phyloP scores from a whole-genome alignment of 2,888 invertebrate genomes.

The Uropetala carovei region DNA sequence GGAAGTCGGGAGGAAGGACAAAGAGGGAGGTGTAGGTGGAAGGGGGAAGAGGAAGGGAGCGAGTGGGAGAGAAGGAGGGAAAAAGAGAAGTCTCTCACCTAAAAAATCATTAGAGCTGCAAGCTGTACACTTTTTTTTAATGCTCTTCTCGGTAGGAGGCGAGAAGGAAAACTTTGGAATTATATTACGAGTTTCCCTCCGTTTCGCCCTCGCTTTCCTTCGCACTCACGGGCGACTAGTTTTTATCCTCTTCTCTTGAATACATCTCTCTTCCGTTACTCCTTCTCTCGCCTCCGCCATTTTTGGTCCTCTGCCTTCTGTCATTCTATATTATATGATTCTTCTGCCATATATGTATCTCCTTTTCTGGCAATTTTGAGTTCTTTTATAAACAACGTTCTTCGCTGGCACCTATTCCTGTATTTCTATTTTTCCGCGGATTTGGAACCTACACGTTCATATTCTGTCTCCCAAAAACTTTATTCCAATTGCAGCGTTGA shows the following conservation, averaged over 20 bases:
- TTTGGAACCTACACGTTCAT: not conserved
- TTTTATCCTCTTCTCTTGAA: conserved; percentile 8
- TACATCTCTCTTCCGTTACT: not conserved
- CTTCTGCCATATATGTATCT: no score
- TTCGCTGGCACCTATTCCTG: not conserved
- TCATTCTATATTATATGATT: no score
- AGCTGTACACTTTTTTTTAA: conserved; percentile 13
- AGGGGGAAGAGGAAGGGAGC: not conserved
- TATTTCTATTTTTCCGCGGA: not conserved
- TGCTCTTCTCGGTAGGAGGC: not conserved
- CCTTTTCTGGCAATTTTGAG: no score
- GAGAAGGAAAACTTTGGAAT: conserved; percentile 12
- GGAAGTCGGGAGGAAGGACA: not conserved
- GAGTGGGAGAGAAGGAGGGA: not conserved
- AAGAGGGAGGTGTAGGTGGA: not conserved
- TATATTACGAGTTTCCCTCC: conserved; percentile 6
- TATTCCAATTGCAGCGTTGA: not conserved
- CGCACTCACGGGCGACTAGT: not conserved
- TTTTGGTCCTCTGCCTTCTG: not conserved
- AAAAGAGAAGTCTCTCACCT: conserved; percentile 12
- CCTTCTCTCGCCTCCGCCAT: not conserved
- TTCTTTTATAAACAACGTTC: not conserved
- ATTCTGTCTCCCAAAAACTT: not conserved
- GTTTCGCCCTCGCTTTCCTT: not conserved
- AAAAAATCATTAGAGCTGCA: conserved; percentile 19